Percentiles rank a stretch among this genome's conserved stretches.
These are phyloP conservation scores for Polypterus senegalus DNA, from an alignment of 2,113 vertebrate genomes.

Conservation along the genomic window DNA sequence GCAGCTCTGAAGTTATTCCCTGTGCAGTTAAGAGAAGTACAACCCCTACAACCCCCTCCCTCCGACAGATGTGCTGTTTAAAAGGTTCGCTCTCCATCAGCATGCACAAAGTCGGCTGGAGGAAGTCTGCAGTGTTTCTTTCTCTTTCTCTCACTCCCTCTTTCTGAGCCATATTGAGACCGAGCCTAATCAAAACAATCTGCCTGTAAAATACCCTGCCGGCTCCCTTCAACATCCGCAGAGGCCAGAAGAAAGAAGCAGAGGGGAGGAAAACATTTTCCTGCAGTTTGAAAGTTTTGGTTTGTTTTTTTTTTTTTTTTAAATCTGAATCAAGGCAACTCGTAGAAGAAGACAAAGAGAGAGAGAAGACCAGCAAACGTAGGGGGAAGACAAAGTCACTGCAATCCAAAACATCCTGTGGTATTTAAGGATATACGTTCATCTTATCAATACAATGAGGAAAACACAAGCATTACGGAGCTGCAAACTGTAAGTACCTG, in stretches of 20 bases:
- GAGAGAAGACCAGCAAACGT: no score
- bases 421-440: no score
- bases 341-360: no score
- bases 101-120: constrained; percentile 9
- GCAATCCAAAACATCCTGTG: no score
- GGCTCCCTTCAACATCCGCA: constrained; percentile 16
- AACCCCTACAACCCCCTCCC: not conserved
- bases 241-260: constrained; percentile 32
- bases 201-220: constrained; percentile 46
- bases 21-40: not conserved
- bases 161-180: constrained; percentile 44
- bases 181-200: constrained; percentile 79
- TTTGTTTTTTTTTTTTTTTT: constrained; percentile 18
- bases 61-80: constrained; percentile 1
- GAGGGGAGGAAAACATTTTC: constrained; percentile 32
- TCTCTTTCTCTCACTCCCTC: constrained; percentile 28
- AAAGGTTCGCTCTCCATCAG: constrained; percentile 1
- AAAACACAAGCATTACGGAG: no score
- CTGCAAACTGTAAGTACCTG: no score
- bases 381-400: no score
- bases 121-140: constrained; percentile 18
- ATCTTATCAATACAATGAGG: no score
- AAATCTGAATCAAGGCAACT: constrained; percentile 19
- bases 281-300: constrained; percentile 16
- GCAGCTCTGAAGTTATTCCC: not conserved